Evolutionary conservation across 2,888 invertebrate species (phyloP), one percentile per base, ranked within the genome.

Genomic region (Helobdella robusta): DNA sequence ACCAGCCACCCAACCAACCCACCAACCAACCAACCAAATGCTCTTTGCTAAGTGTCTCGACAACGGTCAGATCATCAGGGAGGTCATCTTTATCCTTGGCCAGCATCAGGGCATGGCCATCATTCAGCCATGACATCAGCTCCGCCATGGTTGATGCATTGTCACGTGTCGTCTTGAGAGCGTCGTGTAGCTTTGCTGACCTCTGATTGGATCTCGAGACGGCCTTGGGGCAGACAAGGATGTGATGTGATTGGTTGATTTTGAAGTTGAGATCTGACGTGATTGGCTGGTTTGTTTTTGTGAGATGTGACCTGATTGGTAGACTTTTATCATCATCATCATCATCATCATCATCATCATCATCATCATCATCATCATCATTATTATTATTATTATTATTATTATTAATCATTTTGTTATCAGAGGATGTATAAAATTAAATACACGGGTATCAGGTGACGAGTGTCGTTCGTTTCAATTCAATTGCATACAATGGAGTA

Each of bases 11-110:
- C 35, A 36, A 36, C 40, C 4, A 59, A 44, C 28, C 20, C 20
- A 56, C 2, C 18, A n/a, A 20, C 15, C 11, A 15, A 64, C 68
- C 46, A 65, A 77, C 77, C 70, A 74, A 63, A 70, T 78, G 79
- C 67, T 78, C 77, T 67, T 75, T 77, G 64, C 75, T 72, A 32
- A 78, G 72, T 5, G 74, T 73, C 65, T 78, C 77, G 1, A 78
- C 76, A 4, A 77, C 76, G 35, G 75, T 74, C 25, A 79, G 73
- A 68, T 78, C 77, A 59, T 79, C 76, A 8, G 78, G 78, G n/a
- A 76, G 73, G 0, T 76, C 74, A 68, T 78, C 79, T 59, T 74
- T 72, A 67, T 77, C 76, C 70, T 78, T 79, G 59, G 77, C 75
- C 50, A 75, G 71, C 52, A 79, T 72, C 63, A 78, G 72, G 34